phyloP scores from a whole-genome alignment of 2,888 invertebrate species.

The Bedellia somnulentella region DNA sequence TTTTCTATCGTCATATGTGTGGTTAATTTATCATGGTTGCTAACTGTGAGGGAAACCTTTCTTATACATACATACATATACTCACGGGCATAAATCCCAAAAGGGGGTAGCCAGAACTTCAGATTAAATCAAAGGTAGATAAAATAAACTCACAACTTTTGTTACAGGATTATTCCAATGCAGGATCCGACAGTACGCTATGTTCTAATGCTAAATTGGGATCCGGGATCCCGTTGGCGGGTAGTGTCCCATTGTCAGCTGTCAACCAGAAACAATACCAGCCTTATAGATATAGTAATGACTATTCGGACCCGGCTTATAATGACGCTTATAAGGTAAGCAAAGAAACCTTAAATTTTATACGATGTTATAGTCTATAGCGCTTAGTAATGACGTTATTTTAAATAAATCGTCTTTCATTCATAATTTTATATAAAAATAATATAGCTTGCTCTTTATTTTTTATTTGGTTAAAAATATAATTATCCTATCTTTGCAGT shows the following conservation, averaged over 20 bases:
- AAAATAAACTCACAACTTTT: too few species aligned
- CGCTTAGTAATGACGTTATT: background rate
- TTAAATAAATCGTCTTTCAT: background rate
- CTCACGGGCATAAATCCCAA: too few species aligned
- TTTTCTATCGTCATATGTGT: too few species aligned
- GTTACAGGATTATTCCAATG: conserved; percentile 61
- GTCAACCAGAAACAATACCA: conserved; percentile 63
- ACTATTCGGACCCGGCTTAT: conserved; percentile 78
- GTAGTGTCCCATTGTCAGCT: conserved; percentile 72
- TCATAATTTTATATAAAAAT: background rate
- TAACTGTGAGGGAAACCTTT: too few species aligned
- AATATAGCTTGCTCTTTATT: background rate
- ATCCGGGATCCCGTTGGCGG: conserved; percentile 74
- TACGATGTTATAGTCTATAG: too few species aligned
- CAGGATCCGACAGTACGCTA: conserved; percentile 60
- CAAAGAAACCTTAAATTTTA: too few species aligned
- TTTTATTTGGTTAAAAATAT: too few species aligned
- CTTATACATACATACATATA: too few species aligned
- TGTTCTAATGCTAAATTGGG: conserved; percentile 53
- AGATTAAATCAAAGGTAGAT: too few species aligned
- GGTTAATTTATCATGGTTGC: too few species aligned
- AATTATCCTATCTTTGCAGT: too few species aligned
- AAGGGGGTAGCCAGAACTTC: too few species aligned
- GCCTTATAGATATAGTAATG: conserved; percentile 67
- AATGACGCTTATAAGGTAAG: conserved; percentile 71